phyloP scores from a whole-genome alignment of 2,113 vertebrate genomes.

The Plotosus lineatus region DNA sequence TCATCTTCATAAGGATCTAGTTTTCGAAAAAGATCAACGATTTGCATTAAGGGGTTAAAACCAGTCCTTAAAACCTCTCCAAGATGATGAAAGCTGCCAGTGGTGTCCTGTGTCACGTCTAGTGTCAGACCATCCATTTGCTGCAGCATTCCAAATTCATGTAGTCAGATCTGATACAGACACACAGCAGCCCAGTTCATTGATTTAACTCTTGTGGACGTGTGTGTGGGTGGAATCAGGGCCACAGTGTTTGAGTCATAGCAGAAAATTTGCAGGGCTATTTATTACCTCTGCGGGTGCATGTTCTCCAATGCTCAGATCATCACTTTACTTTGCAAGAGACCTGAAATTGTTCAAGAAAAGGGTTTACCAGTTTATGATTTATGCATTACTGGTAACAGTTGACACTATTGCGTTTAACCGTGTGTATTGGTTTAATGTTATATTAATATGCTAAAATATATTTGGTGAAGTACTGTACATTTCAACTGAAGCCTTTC shows the following conservation, averaged over 20 bases:
- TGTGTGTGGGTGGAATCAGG: slow-evolving; percentile 21
- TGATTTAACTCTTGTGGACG: slow-evolving; percentile 20
- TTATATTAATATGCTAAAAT: slow-evolving; percentile 6
- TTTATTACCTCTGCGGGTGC: slow-evolving; percentile 30
- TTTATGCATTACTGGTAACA: neutral
- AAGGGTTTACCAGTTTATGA: neutral
- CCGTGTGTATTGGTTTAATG: neutral
- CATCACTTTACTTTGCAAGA: slow-evolving; percentile 25
- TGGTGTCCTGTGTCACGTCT: neutral
- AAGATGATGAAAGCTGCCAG: slow-evolving; percentile 14
- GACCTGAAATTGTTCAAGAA: neutral
- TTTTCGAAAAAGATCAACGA: slow-evolving; percentile 34
- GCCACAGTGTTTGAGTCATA: slow-evolving; percentile 20
- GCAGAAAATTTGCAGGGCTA: slow-evolving; percentile 27
- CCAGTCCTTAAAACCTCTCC: slow-evolving; percentile 3
- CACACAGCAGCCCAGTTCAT: neutral
- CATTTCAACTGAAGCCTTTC: too few relatives aligned
- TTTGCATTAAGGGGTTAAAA: slow-evolving; percentile 21
- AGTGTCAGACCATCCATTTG: neutral
- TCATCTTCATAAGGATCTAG: slow-evolving; percentile 4
- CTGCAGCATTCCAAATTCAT: neutral
- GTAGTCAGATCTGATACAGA: slow-evolving; percentile 26
- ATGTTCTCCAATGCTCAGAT: slow-evolving; percentile 5
- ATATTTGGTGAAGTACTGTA: too few relatives aligned
- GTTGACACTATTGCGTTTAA: neutral